Evolutionary conservation across 2,113 vertebrate species (phyloP), one percentile per base, ranked within the genome.

Genomic region (Oostethus manadensis): DNA sequence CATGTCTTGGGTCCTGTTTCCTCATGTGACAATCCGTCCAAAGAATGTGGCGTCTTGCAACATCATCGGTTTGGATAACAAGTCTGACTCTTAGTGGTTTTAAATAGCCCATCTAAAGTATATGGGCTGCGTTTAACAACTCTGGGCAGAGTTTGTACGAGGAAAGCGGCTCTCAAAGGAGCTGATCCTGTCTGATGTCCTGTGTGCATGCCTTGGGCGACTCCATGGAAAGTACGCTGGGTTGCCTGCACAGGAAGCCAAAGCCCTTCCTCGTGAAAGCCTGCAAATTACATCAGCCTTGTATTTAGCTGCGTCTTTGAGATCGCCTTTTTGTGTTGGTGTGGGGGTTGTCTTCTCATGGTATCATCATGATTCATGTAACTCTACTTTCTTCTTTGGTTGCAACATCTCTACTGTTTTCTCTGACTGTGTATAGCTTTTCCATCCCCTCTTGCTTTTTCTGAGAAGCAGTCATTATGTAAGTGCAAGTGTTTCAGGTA

Each of bases 361-460:
- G 82, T 82, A 83, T 79, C 79, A 74, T 85, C 80, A 86, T 87
- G 81, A 87, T 87, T 89, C 84, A 90, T 89, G 80, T 79, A 84
- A 70, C 62, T 73, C 70, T 62, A 67, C 59, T 50, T 21, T 56
- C 54, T 68, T 33, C 29, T 33, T 33, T 56, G 48, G 58, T 68
- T 47, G 73, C 60, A 49, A 66, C 67, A 76, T 74, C 70, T 64
- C 51, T 21, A 58, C 26, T 40, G 50, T 75, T 55, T 76, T 87
- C 62, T 62, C 61, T 29, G 56, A 59, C 58, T 71, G 50, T 54
- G 38, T 62, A 51, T 70, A 59, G 60, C 76, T 50, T 60, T 62
- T 71, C 66, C 63, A 61, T 6, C 44, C 57, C 44, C 62, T 42
- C 55, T 35, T 54, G 11, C 54, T 58, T 56, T 46, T 64, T 56